Base-by-base conservation (phyloP, 2,888 invertebrate genomes). In the Sphecodes monilicornis region DNA sequence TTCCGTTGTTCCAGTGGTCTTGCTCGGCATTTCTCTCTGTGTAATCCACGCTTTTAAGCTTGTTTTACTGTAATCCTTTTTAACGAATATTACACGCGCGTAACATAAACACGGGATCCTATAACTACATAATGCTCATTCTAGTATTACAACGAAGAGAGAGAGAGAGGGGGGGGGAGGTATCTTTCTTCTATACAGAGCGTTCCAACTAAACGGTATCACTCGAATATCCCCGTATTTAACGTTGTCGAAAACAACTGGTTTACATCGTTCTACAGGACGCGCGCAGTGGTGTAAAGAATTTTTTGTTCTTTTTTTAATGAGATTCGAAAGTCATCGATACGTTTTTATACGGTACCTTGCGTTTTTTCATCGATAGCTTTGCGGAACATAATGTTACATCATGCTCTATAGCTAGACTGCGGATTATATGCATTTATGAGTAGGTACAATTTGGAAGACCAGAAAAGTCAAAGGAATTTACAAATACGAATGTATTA, bases 81-180 rank as follows among this genome's bases (percentile, higher is more conserved):
- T 90, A 92, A 91, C 86, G 82, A 89, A 90, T 90, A 92, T 88
- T 89, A 91, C 84, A 90, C 89, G 83, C 80, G 88, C 90, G 83
- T 90, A 91, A 91, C 91, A 91, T 88, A 90, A 89, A 91, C 87
- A 90, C 90, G 91, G 90, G 85, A 92, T 92, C 89, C 91, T 93
- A 91, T 91, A 91, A 87, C 89, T 91, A 92, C 90, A 93, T 93
- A 93, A 94, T 94, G 93, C 93, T 93, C 94, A 93, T 93, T 91
- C 90, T 93, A 93, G 93, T 93, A 93, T 94, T 93, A 93, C 94
- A 93, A 93, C 94, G 94, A 94, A 93, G 92, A 92, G 91, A 60
- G 60, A 26, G 16, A 57, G 26, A 29, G 60, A 16, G 46, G 8
- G 41, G 8, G 41, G 8, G 11, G 18, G 50, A 54, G 22, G 91